Evolutionary conservation across 2,113 vertebrate genomes (phyloP), one percentile per base, ranked within the genome.

Genomic region (Aspiorhynchus laticeps): DNA sequence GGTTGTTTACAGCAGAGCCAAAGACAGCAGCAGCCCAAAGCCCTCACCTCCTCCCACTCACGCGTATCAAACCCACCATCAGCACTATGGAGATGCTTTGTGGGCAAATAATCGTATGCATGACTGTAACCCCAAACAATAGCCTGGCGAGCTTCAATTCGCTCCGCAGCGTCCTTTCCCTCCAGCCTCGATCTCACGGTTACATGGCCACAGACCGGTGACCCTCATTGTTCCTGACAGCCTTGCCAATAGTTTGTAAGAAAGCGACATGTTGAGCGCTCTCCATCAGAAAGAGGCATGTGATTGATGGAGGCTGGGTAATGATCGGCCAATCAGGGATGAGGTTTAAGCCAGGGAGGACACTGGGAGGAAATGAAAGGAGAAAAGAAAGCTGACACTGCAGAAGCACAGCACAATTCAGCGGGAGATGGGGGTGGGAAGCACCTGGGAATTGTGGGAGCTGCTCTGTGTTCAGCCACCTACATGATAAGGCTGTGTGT

Each of bases 361-460:
- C 75, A 36, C 59, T 81, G 65, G 65, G 75, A 88, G 88, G 87
- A 90, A 91, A 91, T 85, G 86, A 83, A 84, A 87, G 69, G 80
- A 36, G 48, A 51, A 36, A 11, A 85, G 85, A 89, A 78, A 80
- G 91, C 88, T 88, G 89, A 90, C 28, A n/a, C 76, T 67, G 88
- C 89, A 89, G 63, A 77, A 83, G 73, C 56, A 63, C 82, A 51
- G 86, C 63, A 56, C 59, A 78, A 46, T 56, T 80, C 83, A 65
- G 83, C 8, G n/a, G 10, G 48, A 36, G 74, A 14, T n/a, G 65
- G 31, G 26, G n/a, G 46, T 28, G 53, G 79, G 43, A 88, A 79
- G 73, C 83, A 80, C 65, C 41, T 53, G 67, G 78, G 69, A 56
- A 67, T 81, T 86, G 21, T 82, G 59, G 41, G 73, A 85, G 53